Conservation (phyloP, 2,797 vertebrate species). For the Triplophysa bombifrons region DNA sequence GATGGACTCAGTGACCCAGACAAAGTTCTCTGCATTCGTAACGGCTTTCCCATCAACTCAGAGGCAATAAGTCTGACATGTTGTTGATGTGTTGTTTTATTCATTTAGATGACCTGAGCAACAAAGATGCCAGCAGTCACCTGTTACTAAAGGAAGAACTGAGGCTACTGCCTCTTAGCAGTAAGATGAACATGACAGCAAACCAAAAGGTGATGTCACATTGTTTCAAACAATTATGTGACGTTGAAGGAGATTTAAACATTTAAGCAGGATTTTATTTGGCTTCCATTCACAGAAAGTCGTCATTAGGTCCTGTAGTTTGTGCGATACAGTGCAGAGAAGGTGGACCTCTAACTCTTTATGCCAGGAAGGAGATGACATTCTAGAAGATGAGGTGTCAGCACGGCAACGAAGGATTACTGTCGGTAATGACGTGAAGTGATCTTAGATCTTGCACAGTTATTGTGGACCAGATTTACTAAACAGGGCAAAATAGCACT, state of each 20-base stretch:
- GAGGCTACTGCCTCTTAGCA: slow-evolving; percentile 53
- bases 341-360: slow-evolving; percentile 64
- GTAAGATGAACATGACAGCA: slow-evolving; percentile 65
- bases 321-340: slow-evolving; percentile 58
- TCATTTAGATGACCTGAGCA: slow-evolving; percentile 68
- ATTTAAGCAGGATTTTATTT: slow-evolving; percentile 3
- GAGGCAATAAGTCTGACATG: slow-evolving; percentile 28
- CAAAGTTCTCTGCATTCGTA: slow-evolving; percentile 24
- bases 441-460: not conserved
- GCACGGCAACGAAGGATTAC: slow-evolving; percentile 63
- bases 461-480: too few species aligned
- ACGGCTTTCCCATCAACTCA: slow-evolving; percentile 45
- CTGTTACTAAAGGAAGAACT: slow-evolving; percentile 65
- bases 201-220: slow-evolving; percentile 64
- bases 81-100: slow-evolving; percentile 50
- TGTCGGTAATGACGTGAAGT: slow-evolving; percentile 59
- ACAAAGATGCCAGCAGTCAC: slow-evolving; percentile 59
- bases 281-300: slow-evolving; percentile 60
- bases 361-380: slow-evolving; percentile 50
- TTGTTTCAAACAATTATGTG: not conserved
- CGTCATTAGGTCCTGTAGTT: slow-evolving; percentile 65
- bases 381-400: slow-evolving; percentile 46
- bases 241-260: not conserved
- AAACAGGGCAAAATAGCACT: too few species aligned
- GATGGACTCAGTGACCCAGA: slow-evolving; percentile 51